Evolutionary conservation across 2,113 vertebrate genomes (phyloP), one percentile per base, ranked within the genome.

Genomic region (Cavia aperea): DNA sequence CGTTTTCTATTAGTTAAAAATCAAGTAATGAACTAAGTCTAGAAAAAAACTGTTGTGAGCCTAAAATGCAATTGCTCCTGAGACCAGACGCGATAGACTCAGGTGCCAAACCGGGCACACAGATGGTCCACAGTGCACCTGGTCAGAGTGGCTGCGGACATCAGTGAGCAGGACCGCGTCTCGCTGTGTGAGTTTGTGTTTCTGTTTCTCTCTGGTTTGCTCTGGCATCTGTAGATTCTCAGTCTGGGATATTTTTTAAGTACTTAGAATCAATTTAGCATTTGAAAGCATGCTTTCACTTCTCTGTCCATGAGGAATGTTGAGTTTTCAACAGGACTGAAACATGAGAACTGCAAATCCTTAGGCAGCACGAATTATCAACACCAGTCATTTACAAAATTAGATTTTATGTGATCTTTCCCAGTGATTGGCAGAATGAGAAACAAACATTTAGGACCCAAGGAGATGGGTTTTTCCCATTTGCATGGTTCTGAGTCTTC

Each of bases 201-300:
- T 73, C 39, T 39, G 39, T 39, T 39, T 81, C 81, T 78, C 65
- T 93, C 24, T 75, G 62, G 81, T 68, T 82, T 79, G 56, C 24
- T 85, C 31, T 94, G 51, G 85, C 70, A 89, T 66, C 43, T 82
- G 36, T 54, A 63, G 54, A 60, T 14, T 92, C 72, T 90, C 36
- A 79, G 33, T n/a, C 77, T 51, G 5, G 56, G 16, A 43, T 78
- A 84, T 56, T 81, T 21, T 90, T 15, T 86, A 89, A 88, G 77
- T 60, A 60, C 75, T 81, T 72, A 83, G 46, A 94, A 86, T 94
- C 72, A 62, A 93, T 90, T 93, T 86, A 78, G 49, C 66, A 11
- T 33, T 73, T 36, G 72, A 92, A 94, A 92, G 66, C 60, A 56
- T 33, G 78, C 33, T 82, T 85, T 68, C 63, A 73, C 70, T 86